Base-by-base conservation (phyloP, 2,888 invertebrate genomes). In the Cremastinae sp. region DNA sequence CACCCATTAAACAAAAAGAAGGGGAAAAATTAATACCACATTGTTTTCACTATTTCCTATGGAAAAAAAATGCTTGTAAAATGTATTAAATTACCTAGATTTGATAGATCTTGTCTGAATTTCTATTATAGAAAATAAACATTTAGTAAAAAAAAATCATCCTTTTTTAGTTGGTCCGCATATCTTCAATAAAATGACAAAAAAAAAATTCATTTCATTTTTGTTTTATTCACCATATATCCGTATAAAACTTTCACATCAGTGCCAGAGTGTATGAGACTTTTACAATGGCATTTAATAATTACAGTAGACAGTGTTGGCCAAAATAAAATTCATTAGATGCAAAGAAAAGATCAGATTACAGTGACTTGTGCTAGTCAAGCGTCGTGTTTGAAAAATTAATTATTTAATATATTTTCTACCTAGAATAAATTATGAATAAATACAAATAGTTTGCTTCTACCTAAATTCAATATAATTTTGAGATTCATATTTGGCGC, bases 391-490 rank as follows among this genome's bases (percentile, higher is more conserved):
- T 70, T 28, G 66, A 45, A 78, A 20, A 81, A 82, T 79, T 77
- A 61, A 71, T 80, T 80, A 79, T 75, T 80, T 80, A 75, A 79
- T 80, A 79, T 80, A 80, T 80, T 77, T 82, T 81, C 82, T 81
- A 82, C 81, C 82, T 80, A 89, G 80, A 89, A 89, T 89, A 89
- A 89, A 88, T 89, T 89, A 89, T 83, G 86, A 89, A 88, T 89
- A 89, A 89, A 89, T 89, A 88, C 82, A 87, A 86, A 86, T 86
- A 88, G 85, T 86, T 88, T 85, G 85, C 80, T 82, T 86, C 89
- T 89, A 89, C 86, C 89, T 89, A 89, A 88, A 87, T 88, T 88
- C 83, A 83, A 84, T 84, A 85, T 64, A 83, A 84, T 86, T 84
- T 78, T 65, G 79, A 81, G 84, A 85, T 85, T 86, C 83, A 81